Base-by-base conservation (phyloP, 2,888 invertebrate genomes). In the Liodrosophila aerea region DNA sequence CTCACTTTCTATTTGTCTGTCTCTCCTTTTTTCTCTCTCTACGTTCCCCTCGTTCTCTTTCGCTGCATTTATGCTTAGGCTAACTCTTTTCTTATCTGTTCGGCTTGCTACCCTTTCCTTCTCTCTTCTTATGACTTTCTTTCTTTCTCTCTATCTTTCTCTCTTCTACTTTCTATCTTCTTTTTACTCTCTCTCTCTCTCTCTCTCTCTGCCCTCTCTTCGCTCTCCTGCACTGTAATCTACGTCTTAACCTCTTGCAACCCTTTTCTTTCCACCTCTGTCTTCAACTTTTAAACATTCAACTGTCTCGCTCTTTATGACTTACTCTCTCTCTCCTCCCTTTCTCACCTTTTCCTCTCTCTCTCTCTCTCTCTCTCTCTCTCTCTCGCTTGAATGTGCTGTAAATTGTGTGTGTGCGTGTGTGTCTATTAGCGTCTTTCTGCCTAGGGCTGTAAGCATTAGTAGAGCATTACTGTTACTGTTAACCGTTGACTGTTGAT, bases 241-340 rank as follows among this genome's bases (percentile, higher is more conserved):
- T 50, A 46, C 52, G 2, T 46, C 5, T 33, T 5, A n/a, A 33
- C 7, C 22, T 22, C 37, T 50, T 49, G 46, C 31, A 30, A 51
- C 39, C 53, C 18, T n/a, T 11, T 5, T 15, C 30, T 43, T 7
- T 44, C 29, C 8, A 27, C 9, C 18, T 18, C 13, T 7, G 12
- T 4, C 22, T 22, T 22, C 7, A 22, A 22, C 22, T n/a, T n/a
- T n/a, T n/a, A n/a, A n/a, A n/a, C n/a, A n/a, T n/a, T n/a, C n/a
- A n/a, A n/a, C n/a, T n/a, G n/a, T n/a, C n/a, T n/a, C n/a, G 22
- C 22, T 22, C 4, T 7, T 7, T 7, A 22, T 22, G 7, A 4
- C 7, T 22, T 22, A 4, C 7, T 22, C 22, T 22, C 22, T 22
- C 4, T 22, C 3, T 22, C 22, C 22, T 22, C 3, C 7, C 7